These are phyloP conservation scores for Rhinolophus sinicus DNA, from an alignment of 2,113 vertebrate species.

Conservation along the genomic window DNA sequence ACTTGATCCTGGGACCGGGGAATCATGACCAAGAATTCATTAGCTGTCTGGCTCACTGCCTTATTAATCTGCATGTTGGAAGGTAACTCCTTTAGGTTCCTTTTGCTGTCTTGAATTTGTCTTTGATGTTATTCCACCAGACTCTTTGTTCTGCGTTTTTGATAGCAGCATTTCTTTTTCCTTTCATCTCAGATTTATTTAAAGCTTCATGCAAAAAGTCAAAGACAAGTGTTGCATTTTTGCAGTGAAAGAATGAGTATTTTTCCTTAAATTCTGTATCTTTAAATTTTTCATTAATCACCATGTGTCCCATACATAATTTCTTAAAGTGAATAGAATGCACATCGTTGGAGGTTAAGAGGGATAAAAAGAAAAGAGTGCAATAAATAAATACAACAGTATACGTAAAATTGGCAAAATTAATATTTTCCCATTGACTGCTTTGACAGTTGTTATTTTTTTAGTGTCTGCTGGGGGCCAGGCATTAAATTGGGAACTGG, in stretches of 20 bases:
- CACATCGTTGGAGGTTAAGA: not conserved
- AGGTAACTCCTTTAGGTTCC: slow-evolving; percentile 86
- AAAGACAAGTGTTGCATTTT: not conserved
- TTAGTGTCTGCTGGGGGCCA: not conserved
- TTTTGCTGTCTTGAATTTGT: not conserved
- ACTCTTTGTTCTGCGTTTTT: not conserved
- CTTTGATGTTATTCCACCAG: not conserved
- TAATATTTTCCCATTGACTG: not conserved
- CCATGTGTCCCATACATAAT: not conserved
- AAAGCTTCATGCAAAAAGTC: not conserved
- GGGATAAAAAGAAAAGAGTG: not conserved
- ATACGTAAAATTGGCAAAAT: not conserved
- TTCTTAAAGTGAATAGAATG: not conserved
- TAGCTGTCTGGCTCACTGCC: slow-evolving; percentile 96
- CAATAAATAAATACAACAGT: not conserved
- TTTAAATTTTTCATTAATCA: slow-evolving; percentile 5
- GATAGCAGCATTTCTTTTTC: not conserved
- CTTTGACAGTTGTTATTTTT: not conserved
- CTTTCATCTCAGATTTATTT: not conserved
- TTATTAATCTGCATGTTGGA: slow-evolving; percentile 95
- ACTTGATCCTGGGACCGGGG: slow-evolving; percentile 95
- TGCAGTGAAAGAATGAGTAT: not conserved
- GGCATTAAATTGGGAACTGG: not conserved
- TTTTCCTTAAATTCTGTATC: not conserved
- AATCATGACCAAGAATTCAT: slow-evolving; percentile 99